These are phyloP conservation scores for Hirudinaria manillensis DNA, from an alignment of 2,888 invertebrate genomes.

Conservation along the genomic window DNA sequence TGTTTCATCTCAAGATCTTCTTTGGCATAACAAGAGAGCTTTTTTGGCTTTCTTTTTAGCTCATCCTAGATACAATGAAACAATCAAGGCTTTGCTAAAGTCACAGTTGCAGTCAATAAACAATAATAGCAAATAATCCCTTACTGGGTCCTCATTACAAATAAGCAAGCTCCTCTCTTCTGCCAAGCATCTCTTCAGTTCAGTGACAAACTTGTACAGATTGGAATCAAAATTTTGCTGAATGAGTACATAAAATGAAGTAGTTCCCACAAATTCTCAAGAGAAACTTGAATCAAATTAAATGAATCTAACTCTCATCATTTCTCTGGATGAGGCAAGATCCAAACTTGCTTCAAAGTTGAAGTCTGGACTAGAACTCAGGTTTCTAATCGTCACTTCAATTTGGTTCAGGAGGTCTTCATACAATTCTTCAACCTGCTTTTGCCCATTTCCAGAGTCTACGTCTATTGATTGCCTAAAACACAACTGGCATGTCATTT, in stretches of 20 bases:
- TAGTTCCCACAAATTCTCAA: not conserved
- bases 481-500: not conserved
- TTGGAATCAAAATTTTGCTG: constrained; percentile 26
- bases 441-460: constrained; percentile 18
- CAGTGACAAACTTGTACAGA: constrained; percentile 20
- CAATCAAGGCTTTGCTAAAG: not conserved
- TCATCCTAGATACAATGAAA: constrained; percentile 10
- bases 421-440: constrained; percentile 20
- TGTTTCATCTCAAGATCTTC: constrained; percentile 21
- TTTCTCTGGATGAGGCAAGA: constrained; percentile 14
- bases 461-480: constrained; percentile 16
- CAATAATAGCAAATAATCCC: not conserved
- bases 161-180: constrained; percentile 17
- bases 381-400: constrained; percentile 19
- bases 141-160: constrained; percentile 11
- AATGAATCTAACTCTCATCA: constrained; percentile 8
- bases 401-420: constrained; percentile 19
- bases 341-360: constrained; percentile 26
- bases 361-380: constrained; percentile 22
- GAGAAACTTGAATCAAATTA: not conserved
- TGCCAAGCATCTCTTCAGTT: constrained; percentile 17
- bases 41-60: constrained; percentile 22
- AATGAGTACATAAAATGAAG: not conserved
- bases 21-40: constrained; percentile 13
- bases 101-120: not conserved